Conservation (phyloP, 2,888 invertebrate species). For the Osmoderma eremita region DNA sequence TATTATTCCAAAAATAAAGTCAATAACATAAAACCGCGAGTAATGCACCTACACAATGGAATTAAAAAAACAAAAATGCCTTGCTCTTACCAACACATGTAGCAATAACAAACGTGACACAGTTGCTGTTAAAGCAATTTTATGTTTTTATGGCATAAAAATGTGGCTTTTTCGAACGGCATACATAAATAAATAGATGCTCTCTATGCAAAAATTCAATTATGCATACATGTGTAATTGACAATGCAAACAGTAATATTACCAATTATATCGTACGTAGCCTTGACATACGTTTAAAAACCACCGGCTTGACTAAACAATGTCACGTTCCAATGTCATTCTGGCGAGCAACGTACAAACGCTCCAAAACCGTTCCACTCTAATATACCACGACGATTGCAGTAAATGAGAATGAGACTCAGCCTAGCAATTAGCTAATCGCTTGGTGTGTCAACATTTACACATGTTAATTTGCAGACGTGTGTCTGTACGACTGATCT, state of each 20-base stretch:
- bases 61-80: too few species aligned
- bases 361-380: conserved; percentile 3
- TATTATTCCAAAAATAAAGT: too few species aligned
- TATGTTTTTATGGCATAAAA: too few species aligned
- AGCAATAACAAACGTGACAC: too few species aligned
- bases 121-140: too few species aligned
- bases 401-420: conserved; percentile 26
- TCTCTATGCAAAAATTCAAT: conserved; percentile 1
- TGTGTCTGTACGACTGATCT: neutral
- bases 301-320: conserved; percentile 12
- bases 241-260: conserved; percentile 9
- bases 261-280: conserved; percentile 12
- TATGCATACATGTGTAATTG: neutral
- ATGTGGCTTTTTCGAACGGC: too few species aligned
- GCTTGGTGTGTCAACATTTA: conserved; percentile 15
- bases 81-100: too few species aligned
- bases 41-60: too few species aligned
- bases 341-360: conserved; percentile 9
- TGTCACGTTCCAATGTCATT: conserved; percentile 36
- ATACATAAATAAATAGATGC: neutral
- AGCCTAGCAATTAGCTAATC: conserved; percentile 21
- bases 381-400: neutral
- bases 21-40: too few species aligned
- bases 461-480: conserved; percentile 20
- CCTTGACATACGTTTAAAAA: conserved; percentile 24